Evolutionary conservation across 2,797 vertebrate genomes (phyloP), one percentile per base, ranked within the genome.

Genomic region (Allobates femoralis): DNA sequence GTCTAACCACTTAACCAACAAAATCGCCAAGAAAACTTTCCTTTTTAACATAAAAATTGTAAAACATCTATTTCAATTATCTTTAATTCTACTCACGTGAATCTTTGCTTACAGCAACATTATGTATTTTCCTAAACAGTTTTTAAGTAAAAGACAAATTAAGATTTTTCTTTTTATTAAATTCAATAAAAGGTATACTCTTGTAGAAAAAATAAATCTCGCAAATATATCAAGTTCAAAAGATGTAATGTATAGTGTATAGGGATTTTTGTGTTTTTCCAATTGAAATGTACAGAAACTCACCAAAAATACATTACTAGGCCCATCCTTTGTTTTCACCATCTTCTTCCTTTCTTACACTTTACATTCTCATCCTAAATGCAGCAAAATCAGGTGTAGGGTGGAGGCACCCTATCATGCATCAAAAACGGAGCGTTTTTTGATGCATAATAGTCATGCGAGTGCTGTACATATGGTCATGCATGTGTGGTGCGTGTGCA

Each of bases 61-160:
- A 81, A 67, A 67, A 81, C 18, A 81, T 67, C 26, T 23, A 23
- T 53, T 66, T 81, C 32, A 66, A 81, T 81, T 67, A 69, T 81
- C 60, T 55, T 80, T 80, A 64, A 64, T 80, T 80, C 23, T 46
- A 64, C 58, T 80, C 56, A 64, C 37, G 64, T 80, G 58, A 80
- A 80, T 62, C n/a, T 37, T 64, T 80, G 78, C 56, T 64, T 81
- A 30, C 19, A n/a, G 79, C 62, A 81, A 66, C 8, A 18, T 37
- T 55, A 16, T 32, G 79, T 67, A 50, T 67, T 64, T 46, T 81
- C 10, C 18, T 32, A 53, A 81, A 8, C 28, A 81, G 79, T 53
- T 66, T 32, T 81, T 32, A 67, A 69, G 64, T 81, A 81, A 53
- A 69, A 81, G 30, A 81, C 30, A 53, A 46, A 50, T 81, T 46